phyloP scores from a whole-genome alignment of 2,797 vertebrate genomes.

The Argya squamiceps region DNA sequence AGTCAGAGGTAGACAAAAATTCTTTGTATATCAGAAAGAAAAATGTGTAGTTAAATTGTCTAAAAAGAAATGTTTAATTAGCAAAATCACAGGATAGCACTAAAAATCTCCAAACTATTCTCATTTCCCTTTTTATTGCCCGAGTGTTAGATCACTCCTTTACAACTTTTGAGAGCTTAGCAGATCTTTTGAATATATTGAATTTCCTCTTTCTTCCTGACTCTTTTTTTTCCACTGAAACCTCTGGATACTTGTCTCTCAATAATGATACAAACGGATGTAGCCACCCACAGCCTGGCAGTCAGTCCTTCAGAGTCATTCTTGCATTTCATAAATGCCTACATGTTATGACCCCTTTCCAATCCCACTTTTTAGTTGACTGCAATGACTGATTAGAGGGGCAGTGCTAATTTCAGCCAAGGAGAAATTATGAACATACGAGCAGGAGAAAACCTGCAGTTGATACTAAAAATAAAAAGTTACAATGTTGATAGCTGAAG shows the following conservation, averaged over 20 bases:
- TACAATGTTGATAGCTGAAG: not conserved
- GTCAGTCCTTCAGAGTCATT: slow-evolving; percentile 57
- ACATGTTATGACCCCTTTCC: not conserved
- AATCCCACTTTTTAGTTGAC: not conserved
- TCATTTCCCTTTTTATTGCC: not conserved
- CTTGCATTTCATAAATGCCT: slow-evolving; percentile 8
- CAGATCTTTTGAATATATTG: not conserved
- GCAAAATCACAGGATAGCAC: not conserved
- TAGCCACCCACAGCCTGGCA: slow-evolving; percentile 68
- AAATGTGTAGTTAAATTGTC: not conserved
- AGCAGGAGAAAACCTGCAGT: not conserved
- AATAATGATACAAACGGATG: slow-evolving; percentile 66
- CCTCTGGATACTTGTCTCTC: slow-evolving; percentile 55
- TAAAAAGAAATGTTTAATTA: not conserved
- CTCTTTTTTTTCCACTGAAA: slow-evolving; percentile 31
- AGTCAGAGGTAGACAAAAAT: not conserved
- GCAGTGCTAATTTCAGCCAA: not conserved
- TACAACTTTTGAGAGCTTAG: not conserved
- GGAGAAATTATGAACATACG: not conserved
- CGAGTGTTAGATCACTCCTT: not conserved
- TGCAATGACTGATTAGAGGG: not conserved
- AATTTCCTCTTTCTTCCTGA: slow-evolving; percentile 9
- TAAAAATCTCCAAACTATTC: not conserved
- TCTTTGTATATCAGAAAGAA: not conserved
- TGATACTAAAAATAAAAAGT: not conserved